Evolutionary conservation across 2,888 invertebrate genomes (phyloP), one percentile per base, ranked within the genome.

Genomic region (Junonia oenone): DNA sequence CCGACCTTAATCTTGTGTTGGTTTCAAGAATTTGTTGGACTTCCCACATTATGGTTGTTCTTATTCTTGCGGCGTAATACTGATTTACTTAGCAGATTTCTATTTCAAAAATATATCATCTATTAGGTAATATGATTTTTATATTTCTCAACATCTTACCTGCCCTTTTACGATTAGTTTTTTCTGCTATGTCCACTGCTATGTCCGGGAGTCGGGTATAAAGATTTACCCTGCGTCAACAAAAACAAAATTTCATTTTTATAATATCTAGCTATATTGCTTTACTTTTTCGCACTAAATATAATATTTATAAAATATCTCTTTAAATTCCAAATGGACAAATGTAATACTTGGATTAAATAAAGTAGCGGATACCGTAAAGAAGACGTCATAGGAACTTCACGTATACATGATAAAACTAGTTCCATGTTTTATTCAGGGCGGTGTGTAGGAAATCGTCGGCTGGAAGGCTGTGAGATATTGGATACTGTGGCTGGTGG

Each of bases 401-500:
- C 62, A 64, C 63, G 64, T 63, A 66, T 62, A 67, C 66, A 64
- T 61, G 63, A 66, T 66, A 65, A 62, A 67, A 67, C 63, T 66
- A 65, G 57, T 62, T 56, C 61, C 59, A 62, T 68, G 66, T 63
- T 65, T 66, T 68, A 68, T 68, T 68, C 66, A 68, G 57, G 58
- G 52, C 60, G 58, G 63, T 64, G 62, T 63, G 62, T 54, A 58
- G 65, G 61, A 67, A 66, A 67, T 65, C 67, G 64, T 64, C 51
- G 53, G 48, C 54, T 58, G 49, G 49, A 51, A 59, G 54, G 58
- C 59, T 55, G 43, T 56, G 55, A 56, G 52, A 58, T 52, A 56
- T 60, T 63, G 60, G 60, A 62, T 59, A 60, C 49, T 49, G 51
- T 51, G 38, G 45, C 54, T 51, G 48, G 51, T 26, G 43, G 43